Percentiles rank a stretch among this genome's conserved stretches.
Conservation (phyloP, 2,797 vertebrate species). For the Vespertilio murinus region DNA sequence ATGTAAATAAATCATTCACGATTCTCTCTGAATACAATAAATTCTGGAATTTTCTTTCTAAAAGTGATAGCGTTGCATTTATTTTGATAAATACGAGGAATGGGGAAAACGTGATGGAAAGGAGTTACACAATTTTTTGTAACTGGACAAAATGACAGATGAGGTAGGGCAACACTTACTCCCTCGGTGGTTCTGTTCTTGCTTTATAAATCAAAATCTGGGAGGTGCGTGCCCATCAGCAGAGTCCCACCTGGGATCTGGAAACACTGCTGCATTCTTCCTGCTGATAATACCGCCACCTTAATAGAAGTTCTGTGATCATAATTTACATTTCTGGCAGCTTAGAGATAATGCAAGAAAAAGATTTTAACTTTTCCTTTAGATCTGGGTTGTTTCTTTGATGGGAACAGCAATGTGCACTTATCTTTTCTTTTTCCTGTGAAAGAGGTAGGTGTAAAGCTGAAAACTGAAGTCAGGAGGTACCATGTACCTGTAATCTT, state of each 20-base stretch:
- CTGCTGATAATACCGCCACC: slow-evolving; percentile 10
- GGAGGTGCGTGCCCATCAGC: neutral
- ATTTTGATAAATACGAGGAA: slow-evolving; percentile 61
- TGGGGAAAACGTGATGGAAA: slow-evolving; percentile 59
- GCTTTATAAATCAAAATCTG: slow-evolving; percentile 72
- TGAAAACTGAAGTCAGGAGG: too few species aligned
- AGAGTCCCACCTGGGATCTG: slow-evolving; percentile 34
- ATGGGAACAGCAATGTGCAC: neutral
- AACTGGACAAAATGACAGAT: slow-evolving; percentile 57
- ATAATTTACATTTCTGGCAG: slow-evolving; percentile 43
- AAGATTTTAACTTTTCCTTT: slow-evolving; percentile 7
- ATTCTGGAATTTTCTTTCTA: slow-evolving; percentile 24
- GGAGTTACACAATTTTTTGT: slow-evolving; percentile 66
- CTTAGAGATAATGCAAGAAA: slow-evolving; percentile 7
- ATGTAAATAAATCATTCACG: neutral
- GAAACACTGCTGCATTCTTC: neutral
- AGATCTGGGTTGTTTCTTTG: slow-evolving; percentile 13
- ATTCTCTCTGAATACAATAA: slow-evolving; percentile 19
- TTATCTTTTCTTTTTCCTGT: neutral
- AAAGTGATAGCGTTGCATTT: slow-evolving; percentile 64
- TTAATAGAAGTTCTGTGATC: slow-evolving; percentile 13
- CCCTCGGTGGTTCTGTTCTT: slow-evolving; percentile 54
- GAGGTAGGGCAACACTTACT: slow-evolving; percentile 25
- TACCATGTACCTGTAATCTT: slow-evolving; percentile 13
- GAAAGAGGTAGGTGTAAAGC: neutral